Percentiles rank a stretch among this genome's conserved stretches.
These are phyloP conservation scores for Pandemis heparana DNA, from an alignment of 2,888 invertebrate genomes.

Conservation along the genomic window DNA sequence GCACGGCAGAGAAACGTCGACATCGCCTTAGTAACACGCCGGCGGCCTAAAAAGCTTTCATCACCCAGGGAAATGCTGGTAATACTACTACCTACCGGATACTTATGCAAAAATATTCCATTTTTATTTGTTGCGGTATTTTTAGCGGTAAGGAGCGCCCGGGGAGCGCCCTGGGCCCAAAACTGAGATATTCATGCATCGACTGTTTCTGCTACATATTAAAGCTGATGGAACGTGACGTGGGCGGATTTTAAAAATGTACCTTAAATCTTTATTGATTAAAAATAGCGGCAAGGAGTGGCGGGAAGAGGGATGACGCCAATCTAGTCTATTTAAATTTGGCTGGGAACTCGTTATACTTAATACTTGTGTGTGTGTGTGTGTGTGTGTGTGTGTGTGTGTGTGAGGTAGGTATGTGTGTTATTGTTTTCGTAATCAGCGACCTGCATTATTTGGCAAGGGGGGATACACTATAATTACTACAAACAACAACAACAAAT, in stretches of 20 bases:
- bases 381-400: too few relatives aligned
- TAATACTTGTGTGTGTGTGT: too few relatives aligned
- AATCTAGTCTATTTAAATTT: background rate
- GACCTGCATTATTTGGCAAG: too few relatives aligned
- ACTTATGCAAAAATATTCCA: conserved; percentile 80
- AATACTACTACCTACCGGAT: conserved; percentile 67
- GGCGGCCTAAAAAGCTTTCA: conserved; percentile 83
- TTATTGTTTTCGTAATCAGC: too few relatives aligned
- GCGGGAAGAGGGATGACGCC: background rate
- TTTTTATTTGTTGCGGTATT: conserved; percentile 78
- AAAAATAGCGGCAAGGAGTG: background rate
- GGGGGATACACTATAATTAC: too few relatives aligned
- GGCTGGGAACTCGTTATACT: background rate
- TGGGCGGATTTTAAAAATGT: conserved; percentile 50
- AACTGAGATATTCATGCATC: conserved; percentile 77
- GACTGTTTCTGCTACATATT: conserved; percentile 60
- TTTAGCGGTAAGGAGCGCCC: conserved; percentile 61
- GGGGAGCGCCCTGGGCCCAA: conserved; percentile 66
- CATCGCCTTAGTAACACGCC: conserved; percentile 75
- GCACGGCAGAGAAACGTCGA: conserved; percentile 64
- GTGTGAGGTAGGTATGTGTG: too few relatives aligned
- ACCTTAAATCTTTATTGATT: conserved; percentile 42
- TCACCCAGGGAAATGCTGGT: conserved; percentile 79
- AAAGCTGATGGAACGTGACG: conserved; percentile 68
- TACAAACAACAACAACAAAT: too few relatives aligned